Conservation (phyloP, 2,113 vertebrate genomes). For the Telmatochromis sp. region DNA sequence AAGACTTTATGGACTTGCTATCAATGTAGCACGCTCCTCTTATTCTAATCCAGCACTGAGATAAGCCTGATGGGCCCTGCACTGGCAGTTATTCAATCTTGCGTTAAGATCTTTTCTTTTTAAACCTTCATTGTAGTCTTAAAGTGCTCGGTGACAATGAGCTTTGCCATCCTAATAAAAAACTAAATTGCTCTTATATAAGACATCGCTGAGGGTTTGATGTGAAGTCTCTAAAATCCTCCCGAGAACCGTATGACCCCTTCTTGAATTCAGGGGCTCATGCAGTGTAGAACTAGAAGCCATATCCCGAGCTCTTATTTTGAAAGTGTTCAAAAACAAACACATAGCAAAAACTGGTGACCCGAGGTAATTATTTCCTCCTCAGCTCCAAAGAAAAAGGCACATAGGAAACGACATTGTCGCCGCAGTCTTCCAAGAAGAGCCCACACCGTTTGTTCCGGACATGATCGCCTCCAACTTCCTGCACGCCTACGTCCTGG, state of each 20-base stretch:
- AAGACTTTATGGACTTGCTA: neutral
- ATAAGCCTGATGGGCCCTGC: neutral
- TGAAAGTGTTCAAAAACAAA: neutral
- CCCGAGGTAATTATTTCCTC: neutral
- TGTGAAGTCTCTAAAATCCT: neutral
- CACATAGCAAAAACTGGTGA: neutral
- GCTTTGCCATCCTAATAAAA: neutral
- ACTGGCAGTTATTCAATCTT: neutral
- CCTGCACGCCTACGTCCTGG: slow-evolving; percentile 88
- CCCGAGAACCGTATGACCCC: neutral
- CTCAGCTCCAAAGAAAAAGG: slow-evolving; percentile 89
- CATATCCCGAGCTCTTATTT: neutral
- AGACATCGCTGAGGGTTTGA: neutral
- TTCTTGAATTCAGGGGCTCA: neutral
- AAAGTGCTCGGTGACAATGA: neutral
- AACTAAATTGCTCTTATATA: neutral
- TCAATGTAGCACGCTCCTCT: neutral
- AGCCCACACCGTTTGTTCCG: slow-evolving; percentile 89
- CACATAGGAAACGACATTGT: slow-evolving; percentile 98
- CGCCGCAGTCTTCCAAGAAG: slow-evolving; percentile 91
- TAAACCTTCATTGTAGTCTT: neutral
- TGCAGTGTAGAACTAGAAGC: neutral
- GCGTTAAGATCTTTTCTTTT: neutral
- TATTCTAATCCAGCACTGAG: neutral
- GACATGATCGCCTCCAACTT: slow-evolving; percentile 99